phyloP scores from a whole-genome alignment of 2,888 invertebrate species.

The Lasioglossum malachurum region DNA sequence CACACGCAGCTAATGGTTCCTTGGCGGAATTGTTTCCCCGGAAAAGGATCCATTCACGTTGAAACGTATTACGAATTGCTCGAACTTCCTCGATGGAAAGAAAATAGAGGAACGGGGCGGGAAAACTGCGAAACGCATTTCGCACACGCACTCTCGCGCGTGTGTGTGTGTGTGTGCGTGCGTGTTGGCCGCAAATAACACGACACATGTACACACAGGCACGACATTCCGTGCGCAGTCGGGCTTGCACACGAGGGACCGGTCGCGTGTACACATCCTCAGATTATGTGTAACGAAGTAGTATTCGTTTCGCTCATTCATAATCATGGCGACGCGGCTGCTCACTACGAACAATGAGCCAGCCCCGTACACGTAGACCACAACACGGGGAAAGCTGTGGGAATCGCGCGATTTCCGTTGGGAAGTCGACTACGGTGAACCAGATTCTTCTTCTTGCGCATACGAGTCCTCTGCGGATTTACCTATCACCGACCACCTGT shows the following conservation, averaged over 20 bases:
- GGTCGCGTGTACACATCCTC: conserved; percentile 20
- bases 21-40: neutral
- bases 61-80: neutral
- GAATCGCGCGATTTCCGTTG: conserved; percentile 77
- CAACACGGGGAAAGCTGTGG: conserved; percentile 75
- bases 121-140: neutral
- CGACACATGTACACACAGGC: neutral
- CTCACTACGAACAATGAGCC: conserved; percentile 63
- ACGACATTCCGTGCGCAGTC: conserved; percentile 19
- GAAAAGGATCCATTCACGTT: neutral
- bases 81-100: neutral
- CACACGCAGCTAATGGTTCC: neutral
- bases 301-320: conserved; percentile 65
- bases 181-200: neutral
- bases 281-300: conserved; percentile 30
- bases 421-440: conserved; percentile 72
- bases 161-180: neutral
- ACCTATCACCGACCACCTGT: neutral
- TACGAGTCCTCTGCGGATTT: conserved; percentile 27
- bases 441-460: conserved; percentile 66
- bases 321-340: conserved; percentile 61
- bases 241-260: neutral
- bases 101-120: neutral
- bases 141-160: neutral
- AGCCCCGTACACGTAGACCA: conserved; percentile 50